Base-by-base conservation (phyloP, 2,113 vertebrate genomes). In the Lutjanus erythropterus region DNA sequence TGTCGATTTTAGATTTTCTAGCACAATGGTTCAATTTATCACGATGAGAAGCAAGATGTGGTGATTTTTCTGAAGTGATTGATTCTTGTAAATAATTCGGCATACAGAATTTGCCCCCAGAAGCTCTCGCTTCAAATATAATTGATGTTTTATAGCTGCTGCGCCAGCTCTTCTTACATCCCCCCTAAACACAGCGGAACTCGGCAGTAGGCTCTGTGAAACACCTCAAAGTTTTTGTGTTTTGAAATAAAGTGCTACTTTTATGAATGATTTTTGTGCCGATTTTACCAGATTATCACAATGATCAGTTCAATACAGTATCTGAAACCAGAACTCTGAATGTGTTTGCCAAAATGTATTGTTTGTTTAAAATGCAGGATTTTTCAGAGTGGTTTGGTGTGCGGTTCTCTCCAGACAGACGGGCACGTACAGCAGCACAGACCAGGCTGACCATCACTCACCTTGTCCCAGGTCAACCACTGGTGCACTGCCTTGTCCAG, bases 401-500 rank as follows among this genome's bases (percentile, higher is more conserved):
- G 31, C 3, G 3, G 39, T 10, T 58, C 29, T 9, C 12, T 46
- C 31, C 18, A 18, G 10, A 12, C 16, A 27, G 37, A 7, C 18
- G 19, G 4, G 9, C 6, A 18, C 29, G 0, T 0, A 15, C 16
- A 52, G 15, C 39, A 16, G 31, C 19, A 39, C 39, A 11, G 14
- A 53, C 39, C n/a, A n/a, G n/a, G n/a, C n/a, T n/a, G n/a, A n/a
- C n/a, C n/a, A n/a, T n/a, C n/a, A 82, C 94, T 89, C 85, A 97
- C 97, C 96, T 95, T 92, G 84, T 98, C 97, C 97, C 97, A 98
- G 58, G 86, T 86, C 47, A 97, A 88, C 97, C 97, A 97, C 84
- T 94, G 96, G 55, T 83, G 93, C 67, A 97, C 89, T 25, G 95
- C 95, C 59, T 89, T 90, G 90, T 98, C 96, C 21, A 98, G 93